Percentiles rank a stretch among this genome's conserved stretches.
Evolutionary conservation across 2,113 vertebrate genomes (phyloP).

Genomic region (Paradoxurus hermaphroditus): DNA sequence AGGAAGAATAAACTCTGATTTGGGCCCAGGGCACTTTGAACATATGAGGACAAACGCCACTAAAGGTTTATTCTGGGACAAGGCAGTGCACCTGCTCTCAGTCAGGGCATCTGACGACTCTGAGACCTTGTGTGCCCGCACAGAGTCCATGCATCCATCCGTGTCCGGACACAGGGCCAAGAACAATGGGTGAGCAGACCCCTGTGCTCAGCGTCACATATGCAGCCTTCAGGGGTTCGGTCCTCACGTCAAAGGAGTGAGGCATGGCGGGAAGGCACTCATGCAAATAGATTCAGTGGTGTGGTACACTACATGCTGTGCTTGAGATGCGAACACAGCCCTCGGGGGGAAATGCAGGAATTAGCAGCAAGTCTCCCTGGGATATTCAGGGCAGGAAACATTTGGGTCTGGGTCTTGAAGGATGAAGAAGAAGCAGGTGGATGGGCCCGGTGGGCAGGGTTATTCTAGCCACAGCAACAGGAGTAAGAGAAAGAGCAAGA

Average conservation of each 20-base stretch:
- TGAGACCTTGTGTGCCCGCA: not conserved
- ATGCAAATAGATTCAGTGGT: accelerated
- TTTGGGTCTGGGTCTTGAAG: not conserved
- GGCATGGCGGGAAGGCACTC: not conserved
- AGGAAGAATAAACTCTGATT: slow-evolving; percentile 64
- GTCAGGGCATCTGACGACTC: not conserved
- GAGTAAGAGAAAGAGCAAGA: not conserved
- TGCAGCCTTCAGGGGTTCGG: not conserved
- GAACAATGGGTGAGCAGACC: not conserved
- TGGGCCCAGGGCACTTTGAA: slow-evolving; percentile 53
- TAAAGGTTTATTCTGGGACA: slow-evolving; percentile 45
- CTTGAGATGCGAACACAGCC: not conserved
- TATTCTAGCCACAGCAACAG: not conserved
- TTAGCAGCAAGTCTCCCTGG: not conserved
- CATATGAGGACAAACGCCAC: slow-evolving; percentile 30
- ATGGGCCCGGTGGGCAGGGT: not conserved
- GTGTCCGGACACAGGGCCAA: not conserved
- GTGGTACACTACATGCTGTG: accelerated
- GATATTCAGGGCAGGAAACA: not conserved
- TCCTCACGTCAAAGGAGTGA: not conserved
- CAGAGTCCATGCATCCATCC: not conserved
- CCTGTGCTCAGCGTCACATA: accelerated
- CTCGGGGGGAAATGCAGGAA: not conserved
- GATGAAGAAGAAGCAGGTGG: not conserved
- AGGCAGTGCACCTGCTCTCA: not conserved